Base-by-base conservation (phyloP, 2,888 invertebrate genomes). In the Conomelus anceps region DNA sequence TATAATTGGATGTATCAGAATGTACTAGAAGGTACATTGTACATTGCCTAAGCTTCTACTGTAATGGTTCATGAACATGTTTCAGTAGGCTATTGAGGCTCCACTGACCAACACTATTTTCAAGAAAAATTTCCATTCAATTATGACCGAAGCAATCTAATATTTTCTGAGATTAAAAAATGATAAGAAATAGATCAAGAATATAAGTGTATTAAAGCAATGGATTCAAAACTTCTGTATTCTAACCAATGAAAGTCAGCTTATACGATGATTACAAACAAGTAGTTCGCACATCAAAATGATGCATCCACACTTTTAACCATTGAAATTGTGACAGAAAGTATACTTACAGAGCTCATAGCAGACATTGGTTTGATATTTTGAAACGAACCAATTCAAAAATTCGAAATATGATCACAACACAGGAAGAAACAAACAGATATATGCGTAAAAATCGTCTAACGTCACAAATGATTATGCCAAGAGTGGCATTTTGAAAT, bases 401-500 rank as follows among this genome's bases (percentile, higher is more conserved):
- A 34, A 34, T 34, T 9, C 9, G 34, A 34, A 34, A 34, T 34
- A 34, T 34, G 34, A 34, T 34, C 34, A 34, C 34, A 34, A 34
- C 34, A 34, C 34, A 34, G 34, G 34, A 34, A 34, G 34, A 34
- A 34, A 34, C 34, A 34, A 34, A 34, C 34, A 34, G 34, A 34
- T 34, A n/a, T n/a, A 34, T 34, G 34, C 34, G 34, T 34, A 24
- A 86, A 86, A 86, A 22, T 23, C n/a, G 23, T 86, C 86, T 86
- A 86, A 86, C 86, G 86, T 86, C 86, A 86, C 86, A 86, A 86
- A 86, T 86, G 22, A 86, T n/a, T 86, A 86, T 26, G 24, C 86
- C n/a, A 86, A 86, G 86, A 85, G 22, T 84, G 23, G 85, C 88
- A 88, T 88, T 88, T 88, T 88, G 88, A 88, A 88, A 88, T 88